Conservation (phyloP, 30 jellyfish, hydroid and myxozoan genomes). For the Turritopsis rubra region DNA sequence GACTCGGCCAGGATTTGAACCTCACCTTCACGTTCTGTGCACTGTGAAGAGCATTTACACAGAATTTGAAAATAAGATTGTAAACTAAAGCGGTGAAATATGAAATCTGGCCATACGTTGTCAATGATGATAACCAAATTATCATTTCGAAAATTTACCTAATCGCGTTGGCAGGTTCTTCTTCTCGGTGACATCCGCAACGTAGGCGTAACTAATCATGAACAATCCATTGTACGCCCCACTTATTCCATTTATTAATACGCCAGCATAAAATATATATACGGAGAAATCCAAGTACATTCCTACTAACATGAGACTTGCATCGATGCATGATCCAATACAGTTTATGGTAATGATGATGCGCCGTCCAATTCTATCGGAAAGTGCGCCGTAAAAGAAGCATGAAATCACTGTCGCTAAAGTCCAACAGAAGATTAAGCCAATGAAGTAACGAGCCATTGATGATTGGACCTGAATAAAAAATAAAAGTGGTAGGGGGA, state of each 20-base stretch:
- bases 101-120: too few relatives aligned
- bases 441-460: conserved; percentile 54
- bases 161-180: conserved; percentile 49
- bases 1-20: too few relatives aligned
- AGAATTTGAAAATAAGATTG: too few relatives aligned
- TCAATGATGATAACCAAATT: not conserved
- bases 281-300: conserved; percentile 49
- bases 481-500: not conserved
- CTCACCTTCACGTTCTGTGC: too few relatives aligned
- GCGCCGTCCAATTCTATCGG: conserved; percentile 71
- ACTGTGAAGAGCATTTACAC: too few relatives aligned
- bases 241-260: conserved; percentile 56
- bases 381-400: conserved; percentile 51
- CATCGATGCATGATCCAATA: conserved; percentile 38
- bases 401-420: conserved; percentile 52
- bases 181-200: conserved; percentile 60
- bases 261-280: conserved; percentile 31
- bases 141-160: conserved; percentile 27
- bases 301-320: conserved; percentile 19
- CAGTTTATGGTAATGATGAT: conserved; percentile 35
- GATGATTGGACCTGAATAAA: not conserved
- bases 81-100: too few relatives aligned
- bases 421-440: conserved; percentile 32
- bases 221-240: conserved; percentile 56
- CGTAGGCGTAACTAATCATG: conserved; percentile 43